A percentile compares a stretch with the other conserved stretches of the same genome.
Conservation (phyloP, 2,797 vertebrate species). For the Lutjanus campechanus region DNA sequence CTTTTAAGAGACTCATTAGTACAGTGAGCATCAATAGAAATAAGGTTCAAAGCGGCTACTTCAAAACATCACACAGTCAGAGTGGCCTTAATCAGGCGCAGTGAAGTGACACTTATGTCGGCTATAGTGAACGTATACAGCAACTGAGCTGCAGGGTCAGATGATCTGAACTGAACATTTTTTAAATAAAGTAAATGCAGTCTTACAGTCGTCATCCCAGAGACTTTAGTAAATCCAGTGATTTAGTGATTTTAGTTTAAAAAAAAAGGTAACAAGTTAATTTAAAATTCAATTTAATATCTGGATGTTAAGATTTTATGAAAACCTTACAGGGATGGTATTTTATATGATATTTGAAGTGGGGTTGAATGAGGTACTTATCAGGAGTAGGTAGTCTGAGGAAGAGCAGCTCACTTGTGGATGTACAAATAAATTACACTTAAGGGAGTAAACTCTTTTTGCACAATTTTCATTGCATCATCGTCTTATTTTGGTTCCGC, state of each 20-base stretch:
- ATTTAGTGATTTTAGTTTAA: neutral
- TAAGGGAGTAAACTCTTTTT: too few relatives aligned
- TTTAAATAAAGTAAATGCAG: neutral
- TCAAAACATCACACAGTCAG: conserved; percentile 6
- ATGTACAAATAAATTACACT: too few relatives aligned
- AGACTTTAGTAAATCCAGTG: neutral
- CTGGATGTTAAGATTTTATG: neutral
- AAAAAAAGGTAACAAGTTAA: neutral
- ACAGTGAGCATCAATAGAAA: conserved; percentile 30
- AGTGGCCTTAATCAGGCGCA: neutral
- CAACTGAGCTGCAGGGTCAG: neutral
- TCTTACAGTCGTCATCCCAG: neutral
- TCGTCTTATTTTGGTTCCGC: too few relatives aligned
- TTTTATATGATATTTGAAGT: too few relatives aligned
- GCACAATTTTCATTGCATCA: too few relatives aligned
- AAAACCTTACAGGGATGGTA: neutral
- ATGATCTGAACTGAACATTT: neutral
- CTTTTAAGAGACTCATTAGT: conserved; percentile 66
- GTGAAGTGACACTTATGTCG: neutral
- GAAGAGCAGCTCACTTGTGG: too few relatives aligned
- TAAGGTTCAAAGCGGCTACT: conserved; percentile 19
- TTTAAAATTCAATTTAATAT: neutral
- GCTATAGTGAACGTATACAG: neutral
- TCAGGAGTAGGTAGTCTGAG: too few relatives aligned
- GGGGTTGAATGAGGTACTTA: too few relatives aligned